Evolutionary conservation across 37 sponge, comb jelly and placozoan genomes (phyloP), one percentile per base, ranked within the genome.

Genomic region (Halichondria panicea): DNA sequence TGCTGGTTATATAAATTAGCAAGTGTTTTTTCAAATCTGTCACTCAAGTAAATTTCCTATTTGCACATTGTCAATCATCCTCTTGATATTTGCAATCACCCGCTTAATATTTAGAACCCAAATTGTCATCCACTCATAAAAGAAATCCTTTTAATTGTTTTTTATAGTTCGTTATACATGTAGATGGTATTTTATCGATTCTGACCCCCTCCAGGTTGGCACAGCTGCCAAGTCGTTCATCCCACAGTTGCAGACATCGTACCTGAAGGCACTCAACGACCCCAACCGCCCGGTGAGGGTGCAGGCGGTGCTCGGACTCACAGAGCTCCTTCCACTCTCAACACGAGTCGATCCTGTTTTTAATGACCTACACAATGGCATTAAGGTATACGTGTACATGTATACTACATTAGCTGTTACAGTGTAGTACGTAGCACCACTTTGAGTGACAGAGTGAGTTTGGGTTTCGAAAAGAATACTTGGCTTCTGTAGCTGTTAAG

Each of bases 171-270:
- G n/a, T n/a, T n/a, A n/a, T n/a, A n/a, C n/a, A n/a, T n/a, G n/a
- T n/a, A n/a, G n/a, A n/a, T n/a, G n/a, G n/a, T n/a, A n/a, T n/a
- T n/a, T n/a, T n/a, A n/a, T n/a, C n/a, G n/a, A n/a, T n/a, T n/a
- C n/a, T n/a, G n/a, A n/a, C n/a, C n/a, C n/a, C 24, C 11, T 37
- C 19, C 44, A 87, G 88, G 92, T 87, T 40, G 95, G 95, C 1
- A 59, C 65, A 11, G 91, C 92, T 37, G 91, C 91, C 25, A 97
- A 93, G 68, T 72, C 92, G 0, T 87, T 97, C 48, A 66, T 97
- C 32, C 92, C 97, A 0, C 97, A 97, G 70, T 79, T 97, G 18
- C 97, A 97, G 74, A 97, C 97, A 8, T 94, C 97, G n/a, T 97
- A 94, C 70, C 64, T 93, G 41, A 97, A 97, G 67, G 89, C 97